Evolutionary conservation across 1,140 invertebrate genomes (phyloP).

Genomic region (Micrasema minimum): DNA sequence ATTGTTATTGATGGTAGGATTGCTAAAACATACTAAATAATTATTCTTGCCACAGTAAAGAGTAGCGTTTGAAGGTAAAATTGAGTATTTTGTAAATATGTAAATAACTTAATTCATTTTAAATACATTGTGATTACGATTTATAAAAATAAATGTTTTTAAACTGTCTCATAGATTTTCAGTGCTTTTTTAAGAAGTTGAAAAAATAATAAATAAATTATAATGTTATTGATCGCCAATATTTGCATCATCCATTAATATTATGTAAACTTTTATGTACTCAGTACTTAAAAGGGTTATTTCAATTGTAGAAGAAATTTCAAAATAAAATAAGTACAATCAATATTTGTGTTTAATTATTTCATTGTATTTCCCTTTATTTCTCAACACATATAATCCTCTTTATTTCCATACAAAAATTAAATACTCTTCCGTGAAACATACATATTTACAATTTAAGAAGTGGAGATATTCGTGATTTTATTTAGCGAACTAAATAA

Average conservation of each 20-base stretch:
- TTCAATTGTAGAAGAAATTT: slow-evolving; percentile 42
- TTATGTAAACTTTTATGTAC: slow-evolving; percentile 42
- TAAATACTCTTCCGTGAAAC: neutral
- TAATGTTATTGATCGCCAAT: neutral
- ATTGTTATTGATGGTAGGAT: too few species aligned
- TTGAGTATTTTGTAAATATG: slow-evolving; percentile 51
- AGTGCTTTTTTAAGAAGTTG: slow-evolving; percentile 13
- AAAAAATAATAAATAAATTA: slow-evolving; percentile 19
- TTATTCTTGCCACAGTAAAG: slow-evolving; percentile 42
- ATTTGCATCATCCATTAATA: slow-evolving; percentile 10
- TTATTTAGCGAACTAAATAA: neutral
- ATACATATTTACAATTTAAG: neutral
- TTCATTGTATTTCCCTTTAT: too few species aligned
- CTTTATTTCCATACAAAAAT: neutral
- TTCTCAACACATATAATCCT: too few species aligned
- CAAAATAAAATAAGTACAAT: slow-evolving; percentile 46
- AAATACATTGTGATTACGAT: slow-evolving; percentile 31
- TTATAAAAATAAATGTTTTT: slow-evolving; percentile 15
- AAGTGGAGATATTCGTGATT: neutral
- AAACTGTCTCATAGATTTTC: slow-evolving; percentile 28
- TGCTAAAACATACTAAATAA: neutral
- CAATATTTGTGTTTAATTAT: slow-evolving; percentile 7
- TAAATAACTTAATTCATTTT: slow-evolving; percentile 51
- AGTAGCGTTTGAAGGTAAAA: slow-evolving; percentile 24
- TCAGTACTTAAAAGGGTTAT: slow-evolving; percentile 46